A percentile compares a stretch with the other conserved stretches of the same genome.
phyloP scores from a whole-genome alignment of 2,888 invertebrate genomes.

The Idaea aversata region DNA sequence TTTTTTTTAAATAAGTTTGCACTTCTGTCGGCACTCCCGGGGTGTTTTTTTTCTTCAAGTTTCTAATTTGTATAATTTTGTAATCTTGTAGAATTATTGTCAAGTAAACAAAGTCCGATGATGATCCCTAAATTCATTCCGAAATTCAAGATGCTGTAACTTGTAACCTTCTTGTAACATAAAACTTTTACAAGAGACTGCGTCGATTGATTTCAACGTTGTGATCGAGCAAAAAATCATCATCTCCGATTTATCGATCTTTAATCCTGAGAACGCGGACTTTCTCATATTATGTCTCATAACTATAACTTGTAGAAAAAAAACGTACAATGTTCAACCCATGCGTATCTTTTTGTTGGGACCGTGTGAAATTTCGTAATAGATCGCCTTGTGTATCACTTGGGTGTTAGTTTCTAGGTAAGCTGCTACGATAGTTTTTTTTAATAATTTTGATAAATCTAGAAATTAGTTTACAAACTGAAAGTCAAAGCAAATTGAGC shows the following conservation, averaged over 20 bases:
- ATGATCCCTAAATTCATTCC: neutral
- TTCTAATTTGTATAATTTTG: no score
- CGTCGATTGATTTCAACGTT: conserved; percentile 16
- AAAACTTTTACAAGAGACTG: conserved; percentile 26
- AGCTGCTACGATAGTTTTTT: no score
- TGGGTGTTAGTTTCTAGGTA: neutral
- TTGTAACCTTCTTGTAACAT: conserved; percentile 19
- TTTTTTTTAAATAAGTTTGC: no score
- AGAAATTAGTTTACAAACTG: no score
- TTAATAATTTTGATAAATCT: no score
- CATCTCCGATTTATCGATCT: conserved; percentile 13
- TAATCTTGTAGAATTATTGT: no score
- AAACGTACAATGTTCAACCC: neutral
- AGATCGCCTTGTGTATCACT: neutral
- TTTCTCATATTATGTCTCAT: conserved; percentile 20
- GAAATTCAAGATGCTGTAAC: conserved; percentile 14
- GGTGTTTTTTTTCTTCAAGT: no score
- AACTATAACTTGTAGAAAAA: conserved; percentile 1
- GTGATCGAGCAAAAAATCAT: conserved; percentile 20
- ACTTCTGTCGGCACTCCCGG: no score
- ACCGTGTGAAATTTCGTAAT: neutral
- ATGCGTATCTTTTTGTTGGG: neutral
- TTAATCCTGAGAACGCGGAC: conserved; percentile 23
- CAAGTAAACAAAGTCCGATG: no score
- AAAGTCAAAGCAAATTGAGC: no score